These are phyloP conservation scores for Armadillidium nasatum DNA, from an alignment of 1,140 invertebrate genomes.

Conservation along the genomic window DNA sequence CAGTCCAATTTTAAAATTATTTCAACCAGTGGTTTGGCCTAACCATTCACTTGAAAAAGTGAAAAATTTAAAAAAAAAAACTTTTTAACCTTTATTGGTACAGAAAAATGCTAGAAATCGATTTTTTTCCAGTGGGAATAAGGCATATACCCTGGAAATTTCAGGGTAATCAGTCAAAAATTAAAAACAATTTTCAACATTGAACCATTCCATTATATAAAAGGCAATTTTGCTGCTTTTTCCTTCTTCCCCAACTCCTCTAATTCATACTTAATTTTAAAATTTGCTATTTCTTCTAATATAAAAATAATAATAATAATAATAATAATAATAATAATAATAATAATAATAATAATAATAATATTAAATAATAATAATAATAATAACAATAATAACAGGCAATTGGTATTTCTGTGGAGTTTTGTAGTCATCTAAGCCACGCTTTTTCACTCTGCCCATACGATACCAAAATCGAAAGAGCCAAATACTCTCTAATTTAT, in stretches of 20 bases:
- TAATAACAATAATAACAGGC: slow-evolving; percentile 54
- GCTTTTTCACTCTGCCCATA: slow-evolving; percentile 66
- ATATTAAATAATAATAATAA: background rate
- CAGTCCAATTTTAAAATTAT: no score
- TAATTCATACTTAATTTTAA: background rate
- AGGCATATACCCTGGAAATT: no score
- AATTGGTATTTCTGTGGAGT: slow-evolving; percentile 89
- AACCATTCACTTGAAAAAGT: no score
- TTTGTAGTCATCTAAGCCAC: slow-evolving; percentile 72
- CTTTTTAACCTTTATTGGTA: no score
- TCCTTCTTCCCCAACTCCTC: background rate
- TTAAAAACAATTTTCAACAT: no score
- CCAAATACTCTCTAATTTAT: slow-evolving; percentile 64
- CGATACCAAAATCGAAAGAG: slow-evolving; percentile 58
- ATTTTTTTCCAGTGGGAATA: no score
- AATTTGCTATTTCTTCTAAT: background rate
- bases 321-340: background rate
- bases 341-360: background rate
- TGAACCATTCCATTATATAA: no score
- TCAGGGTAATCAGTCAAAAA: no score
- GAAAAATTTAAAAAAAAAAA: no score
- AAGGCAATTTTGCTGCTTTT: no score
- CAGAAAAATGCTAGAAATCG: no score
- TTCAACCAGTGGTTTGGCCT: no score
- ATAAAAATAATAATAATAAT: background rate